These are phyloP conservation scores for Villa cingulata DNA, from an alignment of 2,888 invertebrate species.

Conservation along the genomic window DNA sequence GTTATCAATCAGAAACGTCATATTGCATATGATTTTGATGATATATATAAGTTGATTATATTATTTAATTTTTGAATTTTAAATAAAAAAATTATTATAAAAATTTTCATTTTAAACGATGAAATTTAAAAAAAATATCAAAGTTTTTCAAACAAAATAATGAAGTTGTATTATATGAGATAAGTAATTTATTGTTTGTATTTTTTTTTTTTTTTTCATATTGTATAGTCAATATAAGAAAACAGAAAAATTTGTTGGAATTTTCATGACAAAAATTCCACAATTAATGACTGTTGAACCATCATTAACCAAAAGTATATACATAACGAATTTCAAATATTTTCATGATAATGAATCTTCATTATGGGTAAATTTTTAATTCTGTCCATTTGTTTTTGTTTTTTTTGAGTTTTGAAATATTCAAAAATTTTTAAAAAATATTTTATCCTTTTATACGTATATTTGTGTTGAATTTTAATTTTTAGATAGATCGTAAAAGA, in stretches of 20 bases:
- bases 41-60: slow-evolving; percentile 32
- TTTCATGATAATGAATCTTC: slow-evolving; percentile 30
- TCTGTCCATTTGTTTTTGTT: no score
- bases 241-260: slow-evolving; percentile 31
- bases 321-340: slow-evolving; percentile 33
- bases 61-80: no score
- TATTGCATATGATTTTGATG: slow-evolving; percentile 25
- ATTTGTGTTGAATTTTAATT: no score
- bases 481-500: slow-evolving; percentile 27
- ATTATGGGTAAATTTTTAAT: slow-evolving; percentile 14
- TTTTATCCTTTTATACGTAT: no score
- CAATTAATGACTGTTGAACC: slow-evolving; percentile 30
- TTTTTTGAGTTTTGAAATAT: no score
- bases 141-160: neutral
- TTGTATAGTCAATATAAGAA: slow-evolving; percentile 1
- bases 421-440: no score
- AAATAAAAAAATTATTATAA: no score
- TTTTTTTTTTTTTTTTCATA: no score
- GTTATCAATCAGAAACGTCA: slow-evolving; percentile 22
- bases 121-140: neutral
- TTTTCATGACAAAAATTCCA: slow-evolving; percentile 28
- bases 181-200: no score
- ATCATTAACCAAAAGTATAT: slow-evolving; percentile 26
- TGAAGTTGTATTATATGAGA: no score
- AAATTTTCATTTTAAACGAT: no score